Evolutionary conservation across 2,113 vertebrate genomes (phyloP).

Genomic region (Otis tarda): DNA sequence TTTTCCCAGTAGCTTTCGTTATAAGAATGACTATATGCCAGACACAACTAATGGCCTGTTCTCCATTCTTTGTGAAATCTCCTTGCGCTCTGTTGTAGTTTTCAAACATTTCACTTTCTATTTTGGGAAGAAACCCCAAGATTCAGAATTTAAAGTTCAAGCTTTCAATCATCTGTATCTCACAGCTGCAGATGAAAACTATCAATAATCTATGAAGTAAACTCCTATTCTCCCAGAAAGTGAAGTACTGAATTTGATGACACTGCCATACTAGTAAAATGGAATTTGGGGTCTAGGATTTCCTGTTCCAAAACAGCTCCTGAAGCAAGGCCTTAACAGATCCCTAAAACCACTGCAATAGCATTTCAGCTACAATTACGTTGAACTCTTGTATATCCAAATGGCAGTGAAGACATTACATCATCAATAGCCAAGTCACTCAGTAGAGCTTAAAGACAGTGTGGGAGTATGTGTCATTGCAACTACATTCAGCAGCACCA

Average conservation of each 20-base stretch:
- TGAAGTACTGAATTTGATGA: not conserved
- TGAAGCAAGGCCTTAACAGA: not conserved
- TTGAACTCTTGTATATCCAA: not conserved
- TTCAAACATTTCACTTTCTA: not conserved
- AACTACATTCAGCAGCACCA: not conserved
- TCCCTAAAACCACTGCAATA: not conserved
- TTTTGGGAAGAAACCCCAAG: not conserved
- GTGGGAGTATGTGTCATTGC: not conserved
- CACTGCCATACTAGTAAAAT: not conserved
- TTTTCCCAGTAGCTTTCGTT: not conserved
- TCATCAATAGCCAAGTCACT: not conserved
- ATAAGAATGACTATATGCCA: not conserved
- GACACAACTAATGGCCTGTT: not conserved
- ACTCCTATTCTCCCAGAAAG: not conserved
- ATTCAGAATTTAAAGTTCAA: not conserved
- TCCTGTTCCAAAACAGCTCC: not conserved
- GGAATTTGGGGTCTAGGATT: not conserved
- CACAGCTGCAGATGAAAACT: not conserved
- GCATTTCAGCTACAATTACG: not conserved
- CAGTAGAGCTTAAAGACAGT: not conserved
- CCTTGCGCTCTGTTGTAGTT: not conserved
- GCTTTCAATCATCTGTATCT: not conserved
- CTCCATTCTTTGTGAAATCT: not conserved
- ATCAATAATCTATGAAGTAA: not conserved
- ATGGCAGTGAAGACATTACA: not conserved